A percentile compares a stretch with the other conserved stretches of the same genome.
phyloP scores from a whole-genome alignment of 2,113 vertebrate genomes.

The Pampusana beccarii region DNA sequence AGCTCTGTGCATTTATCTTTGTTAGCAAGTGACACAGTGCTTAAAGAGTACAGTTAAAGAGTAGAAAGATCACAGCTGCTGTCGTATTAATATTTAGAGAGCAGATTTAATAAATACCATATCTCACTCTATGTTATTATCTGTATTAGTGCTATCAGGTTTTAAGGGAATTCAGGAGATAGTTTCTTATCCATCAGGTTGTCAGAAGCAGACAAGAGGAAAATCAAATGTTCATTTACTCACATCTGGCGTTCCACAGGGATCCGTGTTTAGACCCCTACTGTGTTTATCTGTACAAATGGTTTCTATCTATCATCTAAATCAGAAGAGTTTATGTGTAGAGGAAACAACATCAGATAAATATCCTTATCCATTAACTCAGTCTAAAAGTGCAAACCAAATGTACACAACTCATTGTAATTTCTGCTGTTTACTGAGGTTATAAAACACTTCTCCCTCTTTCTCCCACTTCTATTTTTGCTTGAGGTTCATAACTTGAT shows the following conservation, averaged over 20 bases:
- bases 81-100: constrained; percentile 80
- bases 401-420: not conserved
- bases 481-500: constrained; percentile 40
- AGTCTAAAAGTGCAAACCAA: constrained; percentile 4
- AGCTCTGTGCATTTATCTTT: constrained; percentile 70
- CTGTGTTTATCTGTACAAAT: constrained; percentile 81
- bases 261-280: constrained; percentile 76
- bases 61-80: constrained; percentile 72
- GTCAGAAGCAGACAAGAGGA: constrained; percentile 77
- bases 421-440: constrained; percentile 3
- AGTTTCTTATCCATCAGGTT: constrained; percentile 80
- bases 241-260: constrained; percentile 76
- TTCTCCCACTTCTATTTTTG: constrained; percentile 30
- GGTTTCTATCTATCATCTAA: constrained; percentile 81
- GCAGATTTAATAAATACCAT: constrained; percentile 76
- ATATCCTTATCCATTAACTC: constrained; percentile 35
- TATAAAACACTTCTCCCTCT: not conserved
- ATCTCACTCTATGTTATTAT: constrained; percentile 69
- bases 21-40: constrained; percentile 69
- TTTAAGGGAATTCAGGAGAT: constrained; percentile 79
- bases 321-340: constrained; percentile 73
- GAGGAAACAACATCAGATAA: constrained; percentile 58
- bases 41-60: constrained; percentile 69
- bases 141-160: constrained; percentile 65
- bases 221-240: constrained; percentile 80